Evolutionary conservation across 2,888 invertebrate genomes (phyloP).

Genomic region (Rhagium mordax): DNA sequence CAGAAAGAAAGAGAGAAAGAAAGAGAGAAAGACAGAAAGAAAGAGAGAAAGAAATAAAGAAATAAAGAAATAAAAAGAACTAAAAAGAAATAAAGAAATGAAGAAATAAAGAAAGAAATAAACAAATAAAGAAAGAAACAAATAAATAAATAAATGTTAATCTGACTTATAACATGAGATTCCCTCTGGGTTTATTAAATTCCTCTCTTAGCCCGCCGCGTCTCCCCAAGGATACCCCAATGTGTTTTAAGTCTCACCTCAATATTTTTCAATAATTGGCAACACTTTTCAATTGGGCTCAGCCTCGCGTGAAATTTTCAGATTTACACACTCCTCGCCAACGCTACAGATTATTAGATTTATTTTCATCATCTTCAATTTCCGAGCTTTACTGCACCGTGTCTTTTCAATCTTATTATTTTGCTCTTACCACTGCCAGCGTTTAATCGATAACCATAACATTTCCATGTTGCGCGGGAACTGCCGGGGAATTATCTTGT

Average conservation of each 20-base stretch:
- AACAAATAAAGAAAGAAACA: too few relatives aligned
- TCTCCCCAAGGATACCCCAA: neutral
- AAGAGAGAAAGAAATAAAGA: too few relatives aligned
- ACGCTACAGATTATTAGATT: constrained; percentile 9
- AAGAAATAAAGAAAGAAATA: too few relatives aligned
- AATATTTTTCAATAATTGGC: constrained; percentile 8
- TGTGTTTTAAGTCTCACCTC: neutral
- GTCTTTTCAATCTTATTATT: constrained; percentile 7
- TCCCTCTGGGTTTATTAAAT: too few relatives aligned
- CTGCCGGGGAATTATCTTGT: neutral
- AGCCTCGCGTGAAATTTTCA: neutral
- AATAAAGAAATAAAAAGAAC: too few relatives aligned
- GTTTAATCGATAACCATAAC: constrained; percentile 2
- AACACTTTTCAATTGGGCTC: neutral
- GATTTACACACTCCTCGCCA: neutral
- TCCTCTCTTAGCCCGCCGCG: neutral
- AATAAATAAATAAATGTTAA: too few relatives aligned
- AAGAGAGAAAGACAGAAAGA: too few relatives aligned
- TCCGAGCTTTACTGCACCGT: neutral
- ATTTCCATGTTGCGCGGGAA: neutral
- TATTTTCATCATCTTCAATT: constrained; percentile 5
- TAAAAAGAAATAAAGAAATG: too few relatives aligned
- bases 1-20: too few relatives aligned
- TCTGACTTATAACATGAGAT: too few relatives aligned
- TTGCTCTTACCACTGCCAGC: neutral